These are phyloP conservation scores for Haliaeetus leucogaster DNA, from an alignment of 2,113 vertebrate genomes.

Conservation along the genomic window DNA sequence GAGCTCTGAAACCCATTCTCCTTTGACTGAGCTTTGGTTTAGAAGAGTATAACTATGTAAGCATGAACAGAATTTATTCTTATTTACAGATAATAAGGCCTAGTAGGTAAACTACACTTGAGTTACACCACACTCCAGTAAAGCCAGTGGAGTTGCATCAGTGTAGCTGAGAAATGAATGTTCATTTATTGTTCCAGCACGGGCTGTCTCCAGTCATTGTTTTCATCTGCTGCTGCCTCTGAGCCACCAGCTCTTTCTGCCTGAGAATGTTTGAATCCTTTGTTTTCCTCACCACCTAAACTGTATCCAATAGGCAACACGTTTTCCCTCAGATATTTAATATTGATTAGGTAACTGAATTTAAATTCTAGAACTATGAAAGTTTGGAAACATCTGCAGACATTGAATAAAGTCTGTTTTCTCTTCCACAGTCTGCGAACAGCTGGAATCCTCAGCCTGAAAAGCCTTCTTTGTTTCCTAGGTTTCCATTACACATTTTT, in stretches of 20 bases:
- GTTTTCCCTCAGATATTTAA: slow-evolving; percentile 40
- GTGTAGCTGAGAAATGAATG: neutral
- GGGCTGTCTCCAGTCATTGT: neutral
- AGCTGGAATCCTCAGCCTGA: slow-evolving; percentile 55
- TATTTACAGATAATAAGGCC: neutral
- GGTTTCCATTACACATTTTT: slow-evolving; percentile 64
- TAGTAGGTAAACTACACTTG: neutral
- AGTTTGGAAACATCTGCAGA: slow-evolving; percentile 55
- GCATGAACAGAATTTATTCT: neutral
- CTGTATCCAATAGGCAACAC: neutral
- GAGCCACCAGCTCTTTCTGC: slow-evolving; percentile 13
- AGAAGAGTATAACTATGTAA: neutral
- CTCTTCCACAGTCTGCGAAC: slow-evolving; percentile 38
- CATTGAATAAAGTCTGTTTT: slow-evolving; percentile 54
- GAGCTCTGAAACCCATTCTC: neutral
- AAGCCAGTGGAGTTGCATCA: neutral
- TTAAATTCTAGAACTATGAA: slow-evolving; percentile 45
- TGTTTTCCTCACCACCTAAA: slow-evolving; percentile 33
- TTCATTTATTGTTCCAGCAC: neutral
- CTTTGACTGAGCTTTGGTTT: neutral
- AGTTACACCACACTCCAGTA: neutral
- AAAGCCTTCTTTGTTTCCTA: slow-evolving; percentile 57
- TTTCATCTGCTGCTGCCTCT: slow-evolving; percentile 39
- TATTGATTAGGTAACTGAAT: slow-evolving; percentile 59
- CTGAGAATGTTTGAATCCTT: slow-evolving; percentile 28